Percentiles rank a stretch among this genome's conserved stretches.
Conservation (phyloP, 2,113 vertebrate species). For the Sinocyclocheilus rhinocerous region DNA sequence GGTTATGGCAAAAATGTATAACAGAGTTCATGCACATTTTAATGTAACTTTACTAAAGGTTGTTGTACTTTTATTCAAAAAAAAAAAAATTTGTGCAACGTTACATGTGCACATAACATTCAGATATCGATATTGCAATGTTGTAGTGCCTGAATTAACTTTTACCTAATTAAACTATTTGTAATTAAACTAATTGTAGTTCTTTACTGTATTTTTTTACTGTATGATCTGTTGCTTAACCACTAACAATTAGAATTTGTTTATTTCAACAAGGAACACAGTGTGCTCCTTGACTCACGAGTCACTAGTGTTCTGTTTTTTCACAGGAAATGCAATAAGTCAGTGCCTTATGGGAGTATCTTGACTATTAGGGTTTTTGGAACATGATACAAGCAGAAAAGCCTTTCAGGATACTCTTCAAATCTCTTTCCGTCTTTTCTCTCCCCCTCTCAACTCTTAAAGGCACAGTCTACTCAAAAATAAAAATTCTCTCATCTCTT, state of each 20-base stretch:
- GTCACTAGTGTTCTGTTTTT: neutral
- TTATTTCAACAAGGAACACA: neutral
- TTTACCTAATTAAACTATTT: neutral
- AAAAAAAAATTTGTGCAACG: too few relatives aligned
- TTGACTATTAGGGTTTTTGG: neutral
- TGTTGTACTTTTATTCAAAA: too few relatives aligned
- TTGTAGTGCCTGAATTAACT: too few relatives aligned
- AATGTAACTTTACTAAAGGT: too few relatives aligned
- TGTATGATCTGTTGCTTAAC: neutral
- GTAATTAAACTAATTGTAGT: neutral
- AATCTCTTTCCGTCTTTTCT: neutral
- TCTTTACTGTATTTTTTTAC: neutral
- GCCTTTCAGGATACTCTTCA: slow-evolving; percentile 15
- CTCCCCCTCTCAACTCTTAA: neutral
- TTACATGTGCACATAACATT: neutral
- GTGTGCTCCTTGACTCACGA: neutral
- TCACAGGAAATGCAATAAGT: neutral
- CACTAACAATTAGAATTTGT: neutral
- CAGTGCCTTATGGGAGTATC: neutral
- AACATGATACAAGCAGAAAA: slow-evolving; percentile 30
- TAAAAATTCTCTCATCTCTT: neutral
- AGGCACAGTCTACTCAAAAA: neutral
- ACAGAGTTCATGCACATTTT: neutral
- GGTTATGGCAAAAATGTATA: neutral
- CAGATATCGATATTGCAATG: neutral